Evolutionary conservation across 2,113 vertebrate genomes (phyloP), one percentile per base, ranked within the genome.

Genomic region (Anolis sagrei): DNA sequence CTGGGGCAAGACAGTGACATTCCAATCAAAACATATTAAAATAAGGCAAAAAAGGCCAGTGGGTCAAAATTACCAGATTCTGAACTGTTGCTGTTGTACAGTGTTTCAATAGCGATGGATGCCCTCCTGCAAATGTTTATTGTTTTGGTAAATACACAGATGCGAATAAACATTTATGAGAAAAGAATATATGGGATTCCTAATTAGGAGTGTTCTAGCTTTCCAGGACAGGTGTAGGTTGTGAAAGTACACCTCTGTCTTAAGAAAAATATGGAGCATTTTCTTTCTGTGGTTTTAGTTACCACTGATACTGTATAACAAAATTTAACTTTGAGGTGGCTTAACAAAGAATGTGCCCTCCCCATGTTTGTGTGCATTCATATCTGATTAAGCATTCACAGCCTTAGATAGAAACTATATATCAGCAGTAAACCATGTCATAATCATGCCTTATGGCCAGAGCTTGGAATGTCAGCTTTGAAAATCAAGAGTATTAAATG

Each of bases 1-100:
- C 19, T 0, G 0, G 2, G 0, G 66, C 1, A 70, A 83, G n/a
- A n/a, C 48, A 29, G 68, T 58, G 23, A 2, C 0, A 1, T 73
- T 72, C 49, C 34, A 72, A 5, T 27, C 61, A 14, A 44, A 54
- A 0, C 0, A 48, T 10, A 48, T 61, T 70, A 70, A 70, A 78
- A n/a, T 3, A 69, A 48, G 39, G 23, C 23, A 8, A 34, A 49
- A 23, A 8, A 27, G 13, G 29, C 11, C 23, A 32, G 36, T 21
- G 19, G 36, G 18, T 27, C 68, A 18, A 36, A n/a, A 44, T 18
- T 64, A 14, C 44, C 58, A 64, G 21, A 29, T 76, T 36, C n/a
- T 34, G 23, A 66, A 21, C 13, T 48, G 27, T 7, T 25, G 7
- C 1, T 13, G 58, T 32, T 32, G 39, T 76, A 13, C 29, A 66